Percentiles rank a stretch among this genome's conserved stretches.
These are phyloP conservation scores for Planococcus citri DNA, from an alignment of 1,140 invertebrate species.

Conservation along the genomic window DNA sequence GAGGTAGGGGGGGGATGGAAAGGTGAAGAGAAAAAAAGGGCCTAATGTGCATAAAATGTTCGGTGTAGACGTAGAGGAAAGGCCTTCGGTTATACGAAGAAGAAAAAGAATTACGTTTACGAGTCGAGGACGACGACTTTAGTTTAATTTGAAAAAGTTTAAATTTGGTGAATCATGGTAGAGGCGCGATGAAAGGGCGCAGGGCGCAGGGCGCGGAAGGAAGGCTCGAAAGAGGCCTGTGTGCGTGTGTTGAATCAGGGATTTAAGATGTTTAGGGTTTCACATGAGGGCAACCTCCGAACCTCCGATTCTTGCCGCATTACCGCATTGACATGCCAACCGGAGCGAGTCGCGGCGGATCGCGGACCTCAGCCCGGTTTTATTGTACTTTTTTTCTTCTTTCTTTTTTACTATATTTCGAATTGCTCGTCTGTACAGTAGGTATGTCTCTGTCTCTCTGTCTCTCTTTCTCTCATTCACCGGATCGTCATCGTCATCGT, in stretches of 20 bases:
- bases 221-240: too few species aligned
- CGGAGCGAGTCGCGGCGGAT: conserved; percentile 1
- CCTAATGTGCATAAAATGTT: too few species aligned
- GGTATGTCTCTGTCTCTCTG: too few species aligned
- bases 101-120: too few species aligned
- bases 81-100: not conserved
- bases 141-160: not conserved
- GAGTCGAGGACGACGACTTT: not conserved
- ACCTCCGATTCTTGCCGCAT: conserved; percentile 5
- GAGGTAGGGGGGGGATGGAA: too few species aligned
- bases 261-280: conserved; percentile 7
- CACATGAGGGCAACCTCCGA: conserved; percentile 5
- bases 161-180: not conserved
- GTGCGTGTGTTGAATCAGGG: not conserved
- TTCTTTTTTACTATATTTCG: too few species aligned
- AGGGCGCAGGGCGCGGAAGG: too few species aligned
- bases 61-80: too few species aligned
- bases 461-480: too few species aligned
- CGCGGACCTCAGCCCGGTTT: not conserved
- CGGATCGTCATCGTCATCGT: too few species aligned
- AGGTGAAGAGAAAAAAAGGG: too few species aligned
- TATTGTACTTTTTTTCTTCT: not conserved
- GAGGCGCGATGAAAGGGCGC: not conserved
- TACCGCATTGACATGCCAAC: not conserved
- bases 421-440: not conserved